A percentile compares a stretch with the other conserved stretches of the same genome.
phyloP scores from a whole-genome alignment of 2,113 vertebrate genomes.

The Chamaea fasciata region DNA sequence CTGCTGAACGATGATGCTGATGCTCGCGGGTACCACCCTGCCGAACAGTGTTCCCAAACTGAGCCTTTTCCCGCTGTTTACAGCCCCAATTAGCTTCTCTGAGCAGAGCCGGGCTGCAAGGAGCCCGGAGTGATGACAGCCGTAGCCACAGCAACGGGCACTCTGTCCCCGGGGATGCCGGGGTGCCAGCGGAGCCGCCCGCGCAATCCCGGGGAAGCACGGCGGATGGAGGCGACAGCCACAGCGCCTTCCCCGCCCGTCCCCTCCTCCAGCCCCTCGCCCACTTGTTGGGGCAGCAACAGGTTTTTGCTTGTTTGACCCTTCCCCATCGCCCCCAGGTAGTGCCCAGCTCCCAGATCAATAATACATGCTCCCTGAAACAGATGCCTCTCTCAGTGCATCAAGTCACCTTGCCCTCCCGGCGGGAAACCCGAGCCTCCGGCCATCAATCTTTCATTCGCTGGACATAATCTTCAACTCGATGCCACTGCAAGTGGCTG shows the following conservation, averaged over 20 bases:
- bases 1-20: fast-evolving
- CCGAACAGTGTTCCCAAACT: fast-evolving
- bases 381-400: slow-evolving; percentile 34
- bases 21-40: not conserved
- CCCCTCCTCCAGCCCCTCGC: not conserved
- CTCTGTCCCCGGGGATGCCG: not conserved
- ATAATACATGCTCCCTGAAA: slow-evolving; percentile 66
- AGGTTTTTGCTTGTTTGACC: not conserved
- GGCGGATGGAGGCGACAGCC: fast-evolving
- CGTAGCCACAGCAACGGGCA: not conserved
- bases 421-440: slow-evolving; percentile 13
- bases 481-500: not conserved
- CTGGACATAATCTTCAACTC: not conserved
- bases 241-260: fast-evolving
- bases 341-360: slow-evolving; percentile 18
- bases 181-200: not conserved
- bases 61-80: not conserved
- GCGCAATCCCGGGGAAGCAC: fast-evolving
- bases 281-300: not conserved
- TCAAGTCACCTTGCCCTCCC: not conserved
- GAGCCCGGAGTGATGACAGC: not conserved
- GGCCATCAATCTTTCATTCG: slow-evolving; percentile 68
- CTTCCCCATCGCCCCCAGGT: not conserved
- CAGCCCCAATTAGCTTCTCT: not conserved
- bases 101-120: not conserved